Evolutionary conservation across 2,113 vertebrate genomes (phyloP).

Genomic region (Misgurnus mizolepis): DNA sequence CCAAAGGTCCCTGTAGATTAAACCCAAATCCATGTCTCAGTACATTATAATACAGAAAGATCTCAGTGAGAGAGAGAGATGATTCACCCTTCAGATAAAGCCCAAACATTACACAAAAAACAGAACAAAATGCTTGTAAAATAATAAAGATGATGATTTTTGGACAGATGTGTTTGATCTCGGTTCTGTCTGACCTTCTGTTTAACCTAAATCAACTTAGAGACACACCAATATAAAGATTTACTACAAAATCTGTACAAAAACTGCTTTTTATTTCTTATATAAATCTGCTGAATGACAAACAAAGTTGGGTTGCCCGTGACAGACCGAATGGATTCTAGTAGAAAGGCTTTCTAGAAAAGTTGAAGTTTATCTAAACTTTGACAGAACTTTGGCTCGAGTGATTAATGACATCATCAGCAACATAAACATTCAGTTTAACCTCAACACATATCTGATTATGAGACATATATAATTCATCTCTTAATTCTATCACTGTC

Average conservation of each 20-base stretch:
- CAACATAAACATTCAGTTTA: too few species aligned
- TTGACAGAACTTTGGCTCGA: constrained; percentile 71
- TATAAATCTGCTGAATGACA: constrained; percentile 96
- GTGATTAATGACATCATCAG: constrained; percentile 1
- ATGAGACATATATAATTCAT: background rate
- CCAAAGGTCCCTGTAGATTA: constrained; percentile 30
- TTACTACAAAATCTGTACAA: constrained; percentile 99
- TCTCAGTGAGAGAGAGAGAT: background rate
- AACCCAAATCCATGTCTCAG: constrained; percentile 23
- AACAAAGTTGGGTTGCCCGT: constrained; percentile 34
- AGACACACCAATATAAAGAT: constrained; percentile 80
- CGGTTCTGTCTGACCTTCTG: background rate
- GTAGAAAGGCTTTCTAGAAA: constrained; percentile 58
- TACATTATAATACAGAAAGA: constrained; percentile 29
- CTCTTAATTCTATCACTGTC: background rate
- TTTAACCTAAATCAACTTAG: constrained; percentile 13
- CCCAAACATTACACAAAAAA: constrained; percentile 9
- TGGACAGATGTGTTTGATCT: constrained; percentile 14
- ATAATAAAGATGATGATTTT: background rate
- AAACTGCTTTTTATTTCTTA: constrained; percentile 84
- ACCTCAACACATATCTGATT: too few species aligned
- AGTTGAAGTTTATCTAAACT: constrained; percentile 58
- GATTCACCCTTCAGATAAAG: background rate
- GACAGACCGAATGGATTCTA: constrained; percentile 46
- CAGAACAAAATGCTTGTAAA: constrained; percentile 10